Base-by-base conservation (phyloP, 2,797 vertebrate genomes). In the Trachurus trachurus region DNA sequence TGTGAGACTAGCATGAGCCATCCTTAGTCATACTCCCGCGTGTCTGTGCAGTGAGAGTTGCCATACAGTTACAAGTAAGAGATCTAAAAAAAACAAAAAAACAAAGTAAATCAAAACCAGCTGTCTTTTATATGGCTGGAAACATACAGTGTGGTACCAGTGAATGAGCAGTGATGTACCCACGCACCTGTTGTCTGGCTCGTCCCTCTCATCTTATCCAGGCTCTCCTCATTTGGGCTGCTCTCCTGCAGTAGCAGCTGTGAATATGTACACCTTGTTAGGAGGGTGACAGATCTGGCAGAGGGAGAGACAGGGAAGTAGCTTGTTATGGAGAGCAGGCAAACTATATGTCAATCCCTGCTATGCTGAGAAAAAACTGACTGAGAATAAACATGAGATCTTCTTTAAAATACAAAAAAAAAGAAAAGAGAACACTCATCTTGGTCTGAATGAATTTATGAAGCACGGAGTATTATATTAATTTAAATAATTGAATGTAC, bases 221-320 rank as follows among this genome's bases (percentile, higher is more conserved):
- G 78, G 82, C 77, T 85, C 81, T 61, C 74, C 86, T 91, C 80
- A 90, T 91, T 90, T 91, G 81, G 86, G 82, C 71, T 59, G 79
- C 75, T 82, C 77, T 88, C 81, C 83, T 68, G 80, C 85, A 81
- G 89, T 10, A 83, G 87, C 76, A 86, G 85, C 81, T 76, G 87
- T 85, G 86, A 83, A 81, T 85, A 89, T 79, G 78, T 87, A 74
- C 81, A 87, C 87, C 91, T 92, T 93, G 88, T 93, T 91, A 85
- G 76, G 71, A 15, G 57, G 83, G 34, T 90, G 89, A 91, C 91
- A 88, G 82, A 45, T 88, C 81, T 88, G 88, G 85, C 83, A 85
- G 84, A 83, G 81, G 73, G 61, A 86, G 81, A 90, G 70, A 84
- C 57, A 62, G 69, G 45, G 34, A 84, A 86, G 79, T 68, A 78